Evolutionary conservation across 1,140 invertebrate species (phyloP).

Genomic region (Zaprionus gabonicus): DNA sequence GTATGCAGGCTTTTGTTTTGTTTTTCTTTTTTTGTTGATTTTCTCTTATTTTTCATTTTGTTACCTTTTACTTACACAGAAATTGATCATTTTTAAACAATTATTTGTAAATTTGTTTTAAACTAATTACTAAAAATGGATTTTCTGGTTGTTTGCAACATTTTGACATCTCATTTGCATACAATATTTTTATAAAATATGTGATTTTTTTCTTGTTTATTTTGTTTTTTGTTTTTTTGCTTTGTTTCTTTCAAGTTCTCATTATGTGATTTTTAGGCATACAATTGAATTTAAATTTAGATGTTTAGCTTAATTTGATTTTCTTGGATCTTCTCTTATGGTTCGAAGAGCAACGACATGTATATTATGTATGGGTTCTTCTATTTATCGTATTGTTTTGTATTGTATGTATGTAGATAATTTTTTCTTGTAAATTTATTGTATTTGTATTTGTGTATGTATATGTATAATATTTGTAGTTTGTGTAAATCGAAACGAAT

Average conservation of each 20-base stretch:
- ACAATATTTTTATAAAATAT: conserved; percentile 83
- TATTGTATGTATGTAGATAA: conserved; percentile 27
- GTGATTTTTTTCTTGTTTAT: conserved; percentile 55
- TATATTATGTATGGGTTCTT: conserved; percentile 34
- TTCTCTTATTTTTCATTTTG: conserved; percentile 19
- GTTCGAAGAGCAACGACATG: conserved; percentile 45
- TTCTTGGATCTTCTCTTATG: conserved; percentile 38
- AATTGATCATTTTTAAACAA: conserved; percentile 74
- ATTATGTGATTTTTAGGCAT: conserved; percentile 58
- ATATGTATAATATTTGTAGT: conserved; percentile 36
- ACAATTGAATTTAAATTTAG: conserved; percentile 69
- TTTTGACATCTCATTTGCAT: conserved; percentile 81
- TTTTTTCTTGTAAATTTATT: conserved; percentile 43
- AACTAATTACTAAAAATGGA: conserved; percentile 81
- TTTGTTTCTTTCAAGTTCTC: conserved; percentile 52
- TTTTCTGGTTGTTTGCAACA: conserved; percentile 79
- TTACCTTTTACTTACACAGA: conserved; percentile 54
- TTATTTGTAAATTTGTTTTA: conserved; percentile 82
- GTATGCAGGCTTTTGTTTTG: conserved; percentile 40
- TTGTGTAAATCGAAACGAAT: conserved; percentile 56
- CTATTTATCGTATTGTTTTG: conserved; percentile 28
- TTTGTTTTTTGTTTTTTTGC: conserved; percentile 55
- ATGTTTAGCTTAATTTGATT: conserved; percentile 78
- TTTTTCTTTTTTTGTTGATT: conserved; percentile 2
- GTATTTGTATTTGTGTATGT: conserved; percentile 55